Percentiles rank a stretch among this genome's conserved stretches.
Evolutionary conservation across 2,113 vertebrate genomes (phyloP).

Genomic region (Pseudois nayaur): DNA sequence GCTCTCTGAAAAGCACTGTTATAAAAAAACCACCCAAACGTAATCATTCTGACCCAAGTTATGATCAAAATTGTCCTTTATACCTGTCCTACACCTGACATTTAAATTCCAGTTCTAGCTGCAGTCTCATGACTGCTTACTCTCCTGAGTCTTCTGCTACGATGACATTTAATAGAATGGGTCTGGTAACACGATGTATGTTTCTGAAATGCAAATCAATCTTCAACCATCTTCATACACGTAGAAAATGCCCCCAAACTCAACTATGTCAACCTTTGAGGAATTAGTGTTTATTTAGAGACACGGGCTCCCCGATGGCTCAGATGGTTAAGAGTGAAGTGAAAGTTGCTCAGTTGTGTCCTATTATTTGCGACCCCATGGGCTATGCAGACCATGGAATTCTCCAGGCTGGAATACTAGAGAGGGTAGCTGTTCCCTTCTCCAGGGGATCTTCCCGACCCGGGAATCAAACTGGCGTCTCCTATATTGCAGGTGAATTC

Average conservation of each 20-base stretch:
- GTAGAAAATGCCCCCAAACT: background rate
- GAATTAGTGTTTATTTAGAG: slow-evolving; percentile 6
- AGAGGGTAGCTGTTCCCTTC: background rate
- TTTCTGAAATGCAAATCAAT: slow-evolving; percentile 46
- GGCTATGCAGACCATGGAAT: background rate
- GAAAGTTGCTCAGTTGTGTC: background rate
- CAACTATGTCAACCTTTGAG: background rate
- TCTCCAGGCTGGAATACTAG: background rate
- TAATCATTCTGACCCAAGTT: background rate
- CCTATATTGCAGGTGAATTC: background rate
- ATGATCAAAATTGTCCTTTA: background rate
- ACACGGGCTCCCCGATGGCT: background rate
- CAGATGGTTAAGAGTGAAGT: background rate
- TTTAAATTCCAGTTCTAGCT: background rate
- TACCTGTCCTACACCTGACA: slow-evolving; percentile 20
- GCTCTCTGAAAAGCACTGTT: background rate
- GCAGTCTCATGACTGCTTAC: background rate
- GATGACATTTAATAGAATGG: slow-evolving; percentile 32
- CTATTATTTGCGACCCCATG: background rate
- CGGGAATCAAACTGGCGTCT: background rate
- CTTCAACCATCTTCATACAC: background rate
- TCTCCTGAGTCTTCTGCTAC: background rate
- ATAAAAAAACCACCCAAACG: background rate
- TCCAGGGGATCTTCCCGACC: background rate
- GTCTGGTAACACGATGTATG: background rate